Evolutionary conservation across 2,113 vertebrate genomes (phyloP), one percentile per base, ranked within the genome.

Genomic region (Laticauda colubrina): DNA sequence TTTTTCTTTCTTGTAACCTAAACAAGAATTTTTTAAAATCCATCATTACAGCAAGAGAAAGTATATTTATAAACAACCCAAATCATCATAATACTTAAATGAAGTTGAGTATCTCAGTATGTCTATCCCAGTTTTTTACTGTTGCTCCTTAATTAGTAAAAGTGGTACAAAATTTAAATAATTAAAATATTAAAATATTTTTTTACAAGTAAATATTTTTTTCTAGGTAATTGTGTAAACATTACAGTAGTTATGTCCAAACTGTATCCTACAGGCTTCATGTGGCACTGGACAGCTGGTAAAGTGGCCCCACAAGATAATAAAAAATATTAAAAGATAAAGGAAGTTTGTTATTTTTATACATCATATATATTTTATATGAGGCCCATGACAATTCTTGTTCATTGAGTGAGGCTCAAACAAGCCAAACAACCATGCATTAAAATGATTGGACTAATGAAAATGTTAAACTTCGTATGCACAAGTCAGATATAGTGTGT

Each of bases 31-130:
- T 43, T 39, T 89, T 53, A 86, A 89, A 95, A 92, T 2, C 85
- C 51, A 29, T 93, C 34, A 64, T 0, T 20, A 89, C 86, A 92
- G 92, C 53, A 89, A 88, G 91, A 39, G 43, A 90, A 39, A 39
- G 39, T 57, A 95, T 94, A 89, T 93, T 90, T 18, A 9, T 93
- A 93, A 23, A 81, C 53, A 95, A 91, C 26, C 6, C 6, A 57
- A 34, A 39, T 43, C 11, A n/a, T 34, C 3, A 1, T 43, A 43
- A 81, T 81, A 81, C 34, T 81, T 81, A 43, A 20, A 39, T 39
- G 34, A 81, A 81, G 69, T 6, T 5, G 6, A 81, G 15, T 81
- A 81, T 5, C n/a, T 34, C 14, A 18, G 6, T 43, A 8, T 81
- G 6, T 81, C 20, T 39, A 81, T 34, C 0, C 64, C n/a, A 34